A percentile compares a stretch with the other conserved stretches of the same genome.
Conservation (phyloP, 2,113 vertebrate species). For the Oriolus oriolus region DNA sequence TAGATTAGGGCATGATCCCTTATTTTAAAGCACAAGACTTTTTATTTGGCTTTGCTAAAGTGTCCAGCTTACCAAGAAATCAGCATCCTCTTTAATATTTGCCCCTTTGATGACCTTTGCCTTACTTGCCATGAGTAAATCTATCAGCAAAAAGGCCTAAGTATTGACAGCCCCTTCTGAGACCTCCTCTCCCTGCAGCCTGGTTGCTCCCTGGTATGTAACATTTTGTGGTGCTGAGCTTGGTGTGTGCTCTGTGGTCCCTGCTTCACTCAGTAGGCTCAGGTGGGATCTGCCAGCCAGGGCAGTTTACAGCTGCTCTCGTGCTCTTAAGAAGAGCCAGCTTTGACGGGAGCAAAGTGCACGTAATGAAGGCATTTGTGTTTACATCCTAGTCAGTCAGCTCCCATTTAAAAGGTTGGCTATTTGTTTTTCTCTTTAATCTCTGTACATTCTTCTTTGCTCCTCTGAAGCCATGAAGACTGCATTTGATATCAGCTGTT, state of each 20-base stretch:
- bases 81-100: neutral
- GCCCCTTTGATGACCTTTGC: neutral
- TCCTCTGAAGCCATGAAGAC: neutral
- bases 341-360: neutral
- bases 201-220: rapidly evolving
- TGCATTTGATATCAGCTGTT: neutral
- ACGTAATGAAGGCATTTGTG: neutral
- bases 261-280: neutral
- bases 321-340: neutral
- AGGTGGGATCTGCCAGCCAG: neutral
- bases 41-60: neutral
- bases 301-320: neutral
- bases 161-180: neutral
- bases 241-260: neutral
- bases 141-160: neutral
- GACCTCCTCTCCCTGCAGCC: neutral
- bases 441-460: neutral
- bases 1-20: neutral
- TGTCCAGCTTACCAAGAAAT: neutral
- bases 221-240: rapidly evolving
- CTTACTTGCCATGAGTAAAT: neutral
- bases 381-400: neutral
- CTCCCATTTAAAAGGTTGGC: neutral
- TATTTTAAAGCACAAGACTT: neutral
- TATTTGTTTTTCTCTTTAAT: neutral